Conservation (phyloP, 2,888 invertebrate species). For the Zhuqinia jingwanae region DNA sequence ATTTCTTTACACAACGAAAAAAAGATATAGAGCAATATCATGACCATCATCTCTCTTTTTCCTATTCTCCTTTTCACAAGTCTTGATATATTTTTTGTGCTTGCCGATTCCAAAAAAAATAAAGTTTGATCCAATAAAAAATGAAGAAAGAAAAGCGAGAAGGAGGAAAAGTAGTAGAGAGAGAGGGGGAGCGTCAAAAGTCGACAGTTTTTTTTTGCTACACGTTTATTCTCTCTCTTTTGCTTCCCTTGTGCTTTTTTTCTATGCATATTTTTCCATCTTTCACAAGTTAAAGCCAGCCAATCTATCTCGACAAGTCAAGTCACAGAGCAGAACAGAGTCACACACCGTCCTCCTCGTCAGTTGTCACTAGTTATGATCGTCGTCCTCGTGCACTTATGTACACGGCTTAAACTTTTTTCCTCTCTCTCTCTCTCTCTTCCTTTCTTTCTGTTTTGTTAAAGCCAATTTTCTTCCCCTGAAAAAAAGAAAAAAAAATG, state of each 20-base stretch:
- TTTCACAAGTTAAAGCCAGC: constrained; percentile 59
- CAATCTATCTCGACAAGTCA: constrained; percentile 48
- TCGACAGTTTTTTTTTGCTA: constrained; percentile 49
- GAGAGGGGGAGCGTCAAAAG: constrained; percentile 47
- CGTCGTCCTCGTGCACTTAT: neutral
- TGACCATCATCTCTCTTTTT: neutral
- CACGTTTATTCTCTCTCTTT: neutral
- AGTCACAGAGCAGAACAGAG: neutral
- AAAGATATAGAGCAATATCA: constrained; percentile 33
- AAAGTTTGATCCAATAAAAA: constrained; percentile 69
- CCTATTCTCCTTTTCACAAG: neutral
- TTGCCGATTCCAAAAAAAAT: constrained; percentile 11
- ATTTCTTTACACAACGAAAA: constrained; percentile 39
- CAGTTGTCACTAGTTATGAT: constrained; percentile 31
- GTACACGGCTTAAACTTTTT: constrained; percentile 53
- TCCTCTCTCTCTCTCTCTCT: neutral
- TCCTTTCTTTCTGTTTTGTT: constrained; percentile 51
- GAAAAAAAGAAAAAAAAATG: constrained; percentile 22
- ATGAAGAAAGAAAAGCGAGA: neutral
- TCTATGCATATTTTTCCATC: constrained; percentile 57
- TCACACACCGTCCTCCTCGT: constrained; percentile 8
- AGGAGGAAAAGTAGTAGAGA: constrained; percentile 1
- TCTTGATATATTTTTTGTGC: neutral
- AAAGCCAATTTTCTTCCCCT: constrained; percentile 63
- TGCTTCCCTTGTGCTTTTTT: constrained; percentile 13